Evolutionary conservation across 2,797 vertebrate species (phyloP).

Genomic region (Hippopotamyrus pictus): DNA sequence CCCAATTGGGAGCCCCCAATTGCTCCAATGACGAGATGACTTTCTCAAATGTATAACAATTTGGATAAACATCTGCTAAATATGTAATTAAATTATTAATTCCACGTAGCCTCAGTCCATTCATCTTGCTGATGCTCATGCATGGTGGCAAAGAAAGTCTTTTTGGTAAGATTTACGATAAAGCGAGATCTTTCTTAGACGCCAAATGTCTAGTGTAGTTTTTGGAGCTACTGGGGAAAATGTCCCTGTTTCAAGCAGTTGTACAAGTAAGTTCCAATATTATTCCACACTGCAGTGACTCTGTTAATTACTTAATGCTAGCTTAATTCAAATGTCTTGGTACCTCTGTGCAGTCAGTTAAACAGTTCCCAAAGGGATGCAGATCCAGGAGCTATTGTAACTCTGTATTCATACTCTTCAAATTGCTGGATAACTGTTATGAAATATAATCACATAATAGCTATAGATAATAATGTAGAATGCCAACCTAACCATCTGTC

Average conservation of each 20-base stretch:
- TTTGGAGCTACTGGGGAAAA: neutral
- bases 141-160: neutral
- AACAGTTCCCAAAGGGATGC: neutral
- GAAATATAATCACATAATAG: neutral
- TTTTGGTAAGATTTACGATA: neutral
- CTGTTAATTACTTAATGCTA: neutral
- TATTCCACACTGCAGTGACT: neutral
- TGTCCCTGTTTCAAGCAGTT: neutral
- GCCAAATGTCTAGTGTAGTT: neutral
- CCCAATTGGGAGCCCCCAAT: neutral
- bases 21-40: neutral
- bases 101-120: neutral
- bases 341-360: neutral
- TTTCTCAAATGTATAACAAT: neutral
- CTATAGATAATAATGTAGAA: neutral
- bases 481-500: neutral
- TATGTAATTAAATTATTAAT: neutral
- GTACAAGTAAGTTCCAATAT: neutral
- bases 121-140: neutral
- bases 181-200: neutral
- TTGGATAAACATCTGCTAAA: neutral
- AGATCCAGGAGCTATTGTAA: neutral
- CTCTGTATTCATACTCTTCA: slow-evolving; percentile 7
- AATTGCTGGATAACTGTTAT: slow-evolving; percentile 13
- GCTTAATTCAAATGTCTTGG: neutral